Evolutionary conservation across 2,113 vertebrate genomes (phyloP).

Genomic region (Eublepharis macularius): DNA sequence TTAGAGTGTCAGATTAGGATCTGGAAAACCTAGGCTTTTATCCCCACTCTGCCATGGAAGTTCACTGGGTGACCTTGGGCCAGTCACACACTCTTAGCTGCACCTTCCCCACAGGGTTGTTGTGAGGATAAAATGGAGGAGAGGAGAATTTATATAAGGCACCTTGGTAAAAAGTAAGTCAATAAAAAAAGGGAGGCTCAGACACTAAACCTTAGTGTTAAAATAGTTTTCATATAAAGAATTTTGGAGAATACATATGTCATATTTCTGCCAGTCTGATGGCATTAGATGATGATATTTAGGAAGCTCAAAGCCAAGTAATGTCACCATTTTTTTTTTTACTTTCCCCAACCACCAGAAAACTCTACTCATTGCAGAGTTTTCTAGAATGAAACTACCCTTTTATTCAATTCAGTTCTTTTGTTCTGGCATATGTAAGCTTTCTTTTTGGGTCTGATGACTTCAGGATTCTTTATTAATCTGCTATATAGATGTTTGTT

Average conservation of each 20-base stretch:
- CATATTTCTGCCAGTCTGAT: not conserved
- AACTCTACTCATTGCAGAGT: no score
- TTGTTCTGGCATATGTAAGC: not conserved
- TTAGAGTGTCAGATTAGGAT: no score
- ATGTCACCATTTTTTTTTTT: not conserved
- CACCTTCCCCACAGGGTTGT: no score
- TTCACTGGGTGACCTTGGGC: no score
- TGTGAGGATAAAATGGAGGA: no score
- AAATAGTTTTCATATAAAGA: not conserved
- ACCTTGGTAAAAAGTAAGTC: no score
- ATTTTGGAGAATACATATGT: not conserved
- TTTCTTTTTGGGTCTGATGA: not conserved
- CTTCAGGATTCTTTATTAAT: not conserved
- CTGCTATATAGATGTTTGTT: not conserved
- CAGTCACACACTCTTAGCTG: no score
- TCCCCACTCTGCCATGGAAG: no score
- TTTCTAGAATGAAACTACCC: not conserved
- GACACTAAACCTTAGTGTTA: no score
- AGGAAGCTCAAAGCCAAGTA: not conserved
- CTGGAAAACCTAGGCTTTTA: no score
- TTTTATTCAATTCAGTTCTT: not conserved
- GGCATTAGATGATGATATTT: not conserved
- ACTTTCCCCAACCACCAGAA: not conserved
- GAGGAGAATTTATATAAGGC: no score
- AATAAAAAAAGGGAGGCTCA: no score